Evolutionary conservation across 2,888 invertebrate genomes (phyloP).

Genomic region (Phortica magna): DNA sequence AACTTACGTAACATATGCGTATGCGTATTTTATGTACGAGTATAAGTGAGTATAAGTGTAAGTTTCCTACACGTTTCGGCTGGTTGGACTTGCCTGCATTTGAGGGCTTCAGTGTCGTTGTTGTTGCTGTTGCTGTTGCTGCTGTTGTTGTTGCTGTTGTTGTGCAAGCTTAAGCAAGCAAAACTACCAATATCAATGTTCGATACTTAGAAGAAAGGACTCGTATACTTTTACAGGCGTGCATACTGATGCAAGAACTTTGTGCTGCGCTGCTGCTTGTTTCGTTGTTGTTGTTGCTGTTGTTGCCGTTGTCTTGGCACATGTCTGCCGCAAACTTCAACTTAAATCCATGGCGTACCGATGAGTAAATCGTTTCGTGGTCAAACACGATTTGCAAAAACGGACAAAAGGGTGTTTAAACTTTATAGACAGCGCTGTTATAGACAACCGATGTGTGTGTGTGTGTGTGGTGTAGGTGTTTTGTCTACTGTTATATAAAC

Average conservation of each 20-base stretch:
- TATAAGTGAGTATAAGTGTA: no score
- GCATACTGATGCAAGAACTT: no score
- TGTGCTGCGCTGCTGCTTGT: conserved; percentile 35
- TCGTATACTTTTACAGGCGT: not conserved
- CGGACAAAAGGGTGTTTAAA: not conserved
- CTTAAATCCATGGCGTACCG: conserved; percentile 37
- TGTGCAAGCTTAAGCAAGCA: not conserved
- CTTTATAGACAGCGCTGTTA: not conserved
- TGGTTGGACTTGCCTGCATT: conserved; percentile 42
- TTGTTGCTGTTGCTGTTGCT: no score
- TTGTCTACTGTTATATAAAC: conserved; percentile 5
- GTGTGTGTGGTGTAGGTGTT: not conserved
- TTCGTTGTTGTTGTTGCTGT: conserved; percentile 4
- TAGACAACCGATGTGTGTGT: not conserved
- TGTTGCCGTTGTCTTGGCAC: conserved; percentile 23
- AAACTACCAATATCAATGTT: conserved; percentile 38
- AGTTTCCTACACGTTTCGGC: not conserved
- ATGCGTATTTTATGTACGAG: not conserved
- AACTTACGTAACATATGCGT: not conserved
- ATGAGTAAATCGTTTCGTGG: conserved; percentile 41
- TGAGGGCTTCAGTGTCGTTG: conserved; percentile 36
- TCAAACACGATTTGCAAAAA: conserved; percentile 37
- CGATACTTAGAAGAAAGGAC: conserved; percentile 22
- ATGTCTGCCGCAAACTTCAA: conserved; percentile 30
- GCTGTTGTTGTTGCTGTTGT: not conserved